phyloP scores from a whole-genome alignment of 2,113 vertebrate species.

The Emberiza fucata region DNA sequence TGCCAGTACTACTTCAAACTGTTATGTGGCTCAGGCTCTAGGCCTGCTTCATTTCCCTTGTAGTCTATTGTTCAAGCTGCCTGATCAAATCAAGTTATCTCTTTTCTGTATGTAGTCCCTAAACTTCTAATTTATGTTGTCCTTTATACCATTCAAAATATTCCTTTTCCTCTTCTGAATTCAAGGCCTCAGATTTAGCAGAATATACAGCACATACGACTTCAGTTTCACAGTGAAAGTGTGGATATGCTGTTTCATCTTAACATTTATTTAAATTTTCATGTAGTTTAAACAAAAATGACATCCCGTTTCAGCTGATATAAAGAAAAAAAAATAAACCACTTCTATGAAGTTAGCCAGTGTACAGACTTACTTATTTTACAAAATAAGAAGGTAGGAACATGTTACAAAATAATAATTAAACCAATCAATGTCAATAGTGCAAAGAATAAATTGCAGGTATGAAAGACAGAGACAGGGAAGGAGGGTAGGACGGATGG shows the following conservation, averaged over 20 bases:
- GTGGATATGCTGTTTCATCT: constrained; percentile 5
- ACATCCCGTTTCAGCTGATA: constrained; percentile 41
- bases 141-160: background rate
- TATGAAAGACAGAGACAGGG: background rate
- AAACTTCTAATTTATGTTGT: background rate
- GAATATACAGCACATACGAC: background rate
- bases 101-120: background rate
- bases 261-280: constrained; percentile 71
- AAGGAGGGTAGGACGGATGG: background rate
- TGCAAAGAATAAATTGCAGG: constrained; percentile 63
- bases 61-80: background rate
- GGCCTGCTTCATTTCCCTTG: background rate
- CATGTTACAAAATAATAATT: constrained; percentile 65
- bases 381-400: constrained; percentile 64
- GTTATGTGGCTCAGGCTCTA: background rate
- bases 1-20: background rate
- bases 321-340: background rate
- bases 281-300: constrained; percentile 42
- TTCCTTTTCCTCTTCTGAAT: background rate
- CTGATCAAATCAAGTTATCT: background rate
- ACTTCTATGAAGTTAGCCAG: constrained; percentile 70
- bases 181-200: background rate
- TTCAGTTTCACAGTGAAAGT: constrained; percentile 25
- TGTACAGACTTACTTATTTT: constrained; percentile 76
- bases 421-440: constrained; percentile 56